Evolutionary conservation across 2,113 vertebrate genomes (phyloP), one percentile per base, ranked within the genome.

Genomic region (Desmodus rotundus): DNA sequence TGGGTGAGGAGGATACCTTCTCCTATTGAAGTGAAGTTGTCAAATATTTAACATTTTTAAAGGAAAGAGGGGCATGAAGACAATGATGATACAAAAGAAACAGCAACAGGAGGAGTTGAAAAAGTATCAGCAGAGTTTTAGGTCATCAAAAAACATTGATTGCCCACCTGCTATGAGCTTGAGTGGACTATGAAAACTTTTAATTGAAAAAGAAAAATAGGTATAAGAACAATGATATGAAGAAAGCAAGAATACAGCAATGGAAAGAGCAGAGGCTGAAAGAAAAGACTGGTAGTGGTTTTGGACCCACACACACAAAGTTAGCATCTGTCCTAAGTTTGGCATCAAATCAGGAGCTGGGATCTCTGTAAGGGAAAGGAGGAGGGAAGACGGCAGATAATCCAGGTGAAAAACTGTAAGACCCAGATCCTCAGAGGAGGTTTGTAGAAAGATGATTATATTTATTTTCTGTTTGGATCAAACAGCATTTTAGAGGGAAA

Each of bases 141-240:
- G 26, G 36, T n/a, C 56, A 70, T 77, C 33, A 77, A 56, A 56
- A 47, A 33, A 38, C 1, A 56, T 17, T 65, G 52, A 73, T 4
- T 52, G 24, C n/a, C 22, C 41, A 50, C 61, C 20, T 81, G 50
- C 16, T n/a, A 1, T 31, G 33, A 86, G 43, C 43, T 31, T 92
- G 76, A 63, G 24, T 82, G 76, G 36, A 92, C 81, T 63, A 68
- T 43, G 12, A 84, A 86, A 68, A 43, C 1, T 33, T 58, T 90
- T 90, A 13, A 87, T 9, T 58, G 15, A 87, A 93, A 93, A 95
- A 77, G 58, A 93, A 85, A 89, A 87, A 38, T 28, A 19, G 31
- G 1, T 14, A 41, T 43, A 52, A 78, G 26, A 77, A 31, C 67
- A 89, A 92, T 12, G 11, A 84, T 78, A 88, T 36, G 9, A 84